phyloP scores from a whole-genome alignment of 2,113 vertebrate genomes.

The Sinocyclocheilus maitianheensis region DNA sequence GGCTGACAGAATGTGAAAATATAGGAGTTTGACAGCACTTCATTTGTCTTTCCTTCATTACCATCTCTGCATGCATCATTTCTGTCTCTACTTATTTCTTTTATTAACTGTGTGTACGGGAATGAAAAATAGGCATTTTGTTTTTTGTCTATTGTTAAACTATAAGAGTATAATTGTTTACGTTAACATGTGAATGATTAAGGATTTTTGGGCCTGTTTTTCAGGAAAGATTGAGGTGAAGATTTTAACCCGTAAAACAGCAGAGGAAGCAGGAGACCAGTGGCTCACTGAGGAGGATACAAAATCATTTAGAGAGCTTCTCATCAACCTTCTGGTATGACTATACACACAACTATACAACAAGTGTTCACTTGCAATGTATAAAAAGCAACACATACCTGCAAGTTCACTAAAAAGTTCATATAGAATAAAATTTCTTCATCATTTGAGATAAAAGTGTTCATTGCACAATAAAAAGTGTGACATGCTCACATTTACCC shows the following conservation, averaged over 20 bases:
- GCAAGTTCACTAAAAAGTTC: background rate
- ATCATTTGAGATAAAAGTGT: too few species aligned
- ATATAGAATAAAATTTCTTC: too few species aligned
- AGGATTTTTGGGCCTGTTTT: slow-evolving; percentile 40
- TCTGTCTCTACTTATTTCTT: background rate
- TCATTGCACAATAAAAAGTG: too few species aligned
- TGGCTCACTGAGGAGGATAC: slow-evolving; percentile 93
- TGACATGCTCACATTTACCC: too few species aligned
- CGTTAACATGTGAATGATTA: background rate
- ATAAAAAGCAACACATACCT: background rate
- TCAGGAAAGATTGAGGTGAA: slow-evolving; percentile 94
- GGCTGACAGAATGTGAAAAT: background rate
- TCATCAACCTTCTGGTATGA: slow-evolving; percentile 89
- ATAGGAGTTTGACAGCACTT: background rate
- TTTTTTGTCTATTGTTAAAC: slow-evolving; percentile 39
- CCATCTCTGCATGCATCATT: slow-evolving; percentile 22
- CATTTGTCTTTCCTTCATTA: background rate
- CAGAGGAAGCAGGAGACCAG: slow-evolving; percentile 83
- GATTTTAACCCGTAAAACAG: slow-evolving; percentile 82
- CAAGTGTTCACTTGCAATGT: background rate
- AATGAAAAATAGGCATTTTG: background rate
- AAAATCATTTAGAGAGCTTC: slow-evolving; percentile 89
- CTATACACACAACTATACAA: background rate
- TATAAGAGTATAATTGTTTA: background rate
- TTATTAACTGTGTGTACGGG: background rate